Percentiles rank a stretch among this genome's conserved stretches.
phyloP scores from a whole-genome alignment of 2,113 vertebrate species.

The Polyodon spathula region DNA sequence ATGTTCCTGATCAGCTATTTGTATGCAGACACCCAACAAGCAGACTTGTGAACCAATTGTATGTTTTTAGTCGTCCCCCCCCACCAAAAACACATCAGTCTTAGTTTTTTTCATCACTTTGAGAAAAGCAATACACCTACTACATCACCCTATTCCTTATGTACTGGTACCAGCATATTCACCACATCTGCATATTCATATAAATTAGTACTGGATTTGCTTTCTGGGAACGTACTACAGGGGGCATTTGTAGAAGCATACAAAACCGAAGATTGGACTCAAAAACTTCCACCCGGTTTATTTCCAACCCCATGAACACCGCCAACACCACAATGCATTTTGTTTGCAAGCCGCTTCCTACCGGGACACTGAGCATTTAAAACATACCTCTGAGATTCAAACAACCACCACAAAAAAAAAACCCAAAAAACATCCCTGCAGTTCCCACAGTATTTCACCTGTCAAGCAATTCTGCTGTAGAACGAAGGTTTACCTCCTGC shows the following conservation, averaged over 20 bases:
- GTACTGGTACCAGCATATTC: no score
- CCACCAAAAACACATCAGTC: no score
- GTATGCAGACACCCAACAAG: no score
- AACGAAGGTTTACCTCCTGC: constrained; percentile 49
- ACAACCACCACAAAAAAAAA: constrained; percentile 12
- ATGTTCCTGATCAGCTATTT: no score
- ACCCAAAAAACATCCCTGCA: constrained; percentile 9
- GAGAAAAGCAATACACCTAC: no score
- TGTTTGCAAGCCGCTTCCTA: constrained; percentile 13
- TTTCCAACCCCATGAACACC: background rate
- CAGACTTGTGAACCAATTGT: no score
- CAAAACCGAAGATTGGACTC: background rate
- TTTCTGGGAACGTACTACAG: background rate
- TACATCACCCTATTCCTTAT: no score
- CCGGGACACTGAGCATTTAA: constrained; percentile 17
- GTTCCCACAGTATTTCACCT: constrained; percentile 72
- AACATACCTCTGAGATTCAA: constrained; percentile 16
- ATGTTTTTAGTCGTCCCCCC: no score
- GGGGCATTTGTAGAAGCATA: background rate
- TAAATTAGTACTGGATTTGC: no score
- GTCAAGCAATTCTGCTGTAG: constrained; percentile 52
- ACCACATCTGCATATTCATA: no score
- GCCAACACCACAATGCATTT: constrained; percentile 2
- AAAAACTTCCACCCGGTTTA: background rate
- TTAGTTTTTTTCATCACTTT: no score